Evolutionary conservation across 1,140 invertebrate species (phyloP).

Genomic region (Zaprionus inermis): DNA sequence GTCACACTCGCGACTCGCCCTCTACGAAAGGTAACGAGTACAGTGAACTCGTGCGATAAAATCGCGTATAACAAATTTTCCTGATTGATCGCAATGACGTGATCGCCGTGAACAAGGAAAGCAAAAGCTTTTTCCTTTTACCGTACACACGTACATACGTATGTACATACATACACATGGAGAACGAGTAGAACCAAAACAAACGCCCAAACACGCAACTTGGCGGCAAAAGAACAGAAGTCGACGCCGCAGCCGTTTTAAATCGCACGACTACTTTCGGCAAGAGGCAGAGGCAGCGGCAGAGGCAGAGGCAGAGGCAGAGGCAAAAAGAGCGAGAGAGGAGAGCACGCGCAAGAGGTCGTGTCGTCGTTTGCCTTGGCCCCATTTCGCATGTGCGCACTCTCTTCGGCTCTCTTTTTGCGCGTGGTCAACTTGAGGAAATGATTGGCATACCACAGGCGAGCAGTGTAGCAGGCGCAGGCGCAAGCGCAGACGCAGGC

Average conservation of each 20-base stretch:
- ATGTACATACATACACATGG: constrained; percentile 3
- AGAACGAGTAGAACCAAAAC: constrained; percentile 76
- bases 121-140: constrained; percentile 49
- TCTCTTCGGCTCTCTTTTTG: constrained; percentile 40
- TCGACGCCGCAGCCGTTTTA: constrained; percentile 54
- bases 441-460: constrained; percentile 42
- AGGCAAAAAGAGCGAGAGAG: neutral
- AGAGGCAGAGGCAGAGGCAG: no score
- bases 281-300: constrained; percentile 9
- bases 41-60: constrained; percentile 69
- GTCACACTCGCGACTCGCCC: constrained; percentile 1
- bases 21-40: constrained; percentile 71
- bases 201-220: constrained; percentile 53
- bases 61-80: constrained; percentile 43
- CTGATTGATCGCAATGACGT: constrained; percentile 28
- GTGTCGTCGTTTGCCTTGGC: constrained; percentile 66
- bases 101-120: constrained; percentile 41
- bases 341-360: constrained; percentile 18
- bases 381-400: constrained; percentile 53
- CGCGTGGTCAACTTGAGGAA: constrained; percentile 42
- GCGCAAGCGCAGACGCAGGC: neutral
- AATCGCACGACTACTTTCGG: constrained; percentile 44
- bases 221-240: constrained; percentile 65
- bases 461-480: constrained; percentile 7
- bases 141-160: neutral